Evolutionary conservation across 2,113 vertebrate genomes (phyloP).

Genomic region (Aptenodytes patagonicus): DNA sequence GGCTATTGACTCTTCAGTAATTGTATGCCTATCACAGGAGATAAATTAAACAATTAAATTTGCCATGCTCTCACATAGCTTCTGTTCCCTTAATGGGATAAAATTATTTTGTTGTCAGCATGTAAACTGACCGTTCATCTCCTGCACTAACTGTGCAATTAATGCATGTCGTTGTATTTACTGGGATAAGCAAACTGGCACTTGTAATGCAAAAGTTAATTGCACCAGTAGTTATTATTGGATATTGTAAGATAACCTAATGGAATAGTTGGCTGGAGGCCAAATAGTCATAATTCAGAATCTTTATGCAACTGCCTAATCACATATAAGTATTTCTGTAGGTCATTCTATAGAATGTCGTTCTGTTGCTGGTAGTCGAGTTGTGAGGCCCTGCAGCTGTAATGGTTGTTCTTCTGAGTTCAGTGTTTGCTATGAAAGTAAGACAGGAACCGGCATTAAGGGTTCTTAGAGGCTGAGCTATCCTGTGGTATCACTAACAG

Average conservation of each 20-base stretch:
- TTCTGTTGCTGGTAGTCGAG: not conserved
- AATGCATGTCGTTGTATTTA: not conserved
- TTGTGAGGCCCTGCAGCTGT: not conserved
- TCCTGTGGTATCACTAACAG: not conserved
- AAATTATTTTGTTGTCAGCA: not conserved
- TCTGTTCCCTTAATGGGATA: not conserved
- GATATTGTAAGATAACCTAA: not conserved
- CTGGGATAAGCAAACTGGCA: not conserved
- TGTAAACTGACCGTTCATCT: not conserved
- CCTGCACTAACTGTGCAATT: fast-evolving
- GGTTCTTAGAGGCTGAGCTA: not conserved
- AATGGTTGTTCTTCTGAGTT: not conserved
- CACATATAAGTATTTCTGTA: not conserved
- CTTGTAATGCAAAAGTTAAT: not conserved
- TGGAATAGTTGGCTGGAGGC: not conserved
- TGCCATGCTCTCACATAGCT: not conserved
- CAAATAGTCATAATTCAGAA: not conserved
- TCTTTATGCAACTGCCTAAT: not conserved
- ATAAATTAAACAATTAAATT: slow-evolving; percentile 4
- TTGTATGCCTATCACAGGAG: not conserved
- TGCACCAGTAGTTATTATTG: not conserved
- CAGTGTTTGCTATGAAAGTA: not conserved
- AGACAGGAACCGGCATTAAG: not conserved
- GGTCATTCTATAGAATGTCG: not conserved
- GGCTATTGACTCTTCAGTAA: not conserved